These are phyloP conservation scores for Electrona antarctica DNA, from an alignment of 2,113 vertebrate genomes.

Conservation along the genomic window DNA sequence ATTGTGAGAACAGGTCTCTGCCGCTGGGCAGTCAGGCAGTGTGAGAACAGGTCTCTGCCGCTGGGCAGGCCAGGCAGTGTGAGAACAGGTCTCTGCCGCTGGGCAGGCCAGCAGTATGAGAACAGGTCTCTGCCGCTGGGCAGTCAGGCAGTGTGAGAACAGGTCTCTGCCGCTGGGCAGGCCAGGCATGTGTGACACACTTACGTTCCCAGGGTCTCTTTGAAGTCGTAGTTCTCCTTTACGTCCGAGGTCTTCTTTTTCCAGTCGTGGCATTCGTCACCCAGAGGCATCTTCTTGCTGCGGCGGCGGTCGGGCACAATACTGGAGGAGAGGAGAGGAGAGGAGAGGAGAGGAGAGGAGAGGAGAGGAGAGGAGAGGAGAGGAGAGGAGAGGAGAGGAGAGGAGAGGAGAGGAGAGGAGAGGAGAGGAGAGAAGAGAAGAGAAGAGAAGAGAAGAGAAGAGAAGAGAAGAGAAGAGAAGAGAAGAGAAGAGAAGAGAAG, in stretches of 20 bases:
- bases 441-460: background rate
- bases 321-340: conserved; percentile 50
- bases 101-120: too few species aligned
- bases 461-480: too few species aligned
- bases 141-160: too few species aligned
- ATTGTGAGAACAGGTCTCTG: too few species aligned
- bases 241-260: conserved; percentile 81
- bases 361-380: conserved; percentile 5
- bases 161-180: too few species aligned
- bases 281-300: conserved; percentile 82
- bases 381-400: conserved; percentile 15
- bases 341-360: conserved; percentile 3
- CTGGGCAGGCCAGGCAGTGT: too few species aligned
- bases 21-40: too few species aligned
- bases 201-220: conserved; percentile 83
- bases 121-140: too few species aligned
- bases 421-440: conserved; percentile 14
- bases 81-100: too few species aligned
- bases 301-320: conserved; percentile 70
- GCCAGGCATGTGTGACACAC: too few species aligned
- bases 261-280: conserved; percentile 80
- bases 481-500: conserved; percentile 22
- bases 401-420: conserved; percentile 8
- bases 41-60: too few species aligned
- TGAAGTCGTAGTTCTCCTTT: conserved; percentile 83